These are phyloP conservation scores for Ctenosaura bakeri DNA, from an alignment of 2,797 vertebrate species.

Conservation along the genomic window DNA sequence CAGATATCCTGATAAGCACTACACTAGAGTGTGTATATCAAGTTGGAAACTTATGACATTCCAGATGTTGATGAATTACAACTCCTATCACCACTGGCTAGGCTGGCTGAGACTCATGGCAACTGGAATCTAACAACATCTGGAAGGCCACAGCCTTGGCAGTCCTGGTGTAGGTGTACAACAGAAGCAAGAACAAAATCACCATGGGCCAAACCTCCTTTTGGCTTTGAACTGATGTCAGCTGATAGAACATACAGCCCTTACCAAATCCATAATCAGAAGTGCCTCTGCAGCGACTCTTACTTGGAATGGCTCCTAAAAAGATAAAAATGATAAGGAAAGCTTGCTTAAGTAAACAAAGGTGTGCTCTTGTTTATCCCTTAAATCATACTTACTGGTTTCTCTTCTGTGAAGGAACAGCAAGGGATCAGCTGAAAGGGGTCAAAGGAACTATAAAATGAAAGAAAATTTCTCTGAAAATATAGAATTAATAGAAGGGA, in stretches of 20 bases:
- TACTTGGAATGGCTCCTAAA: constrained; percentile 94
- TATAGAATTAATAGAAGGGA: constrained; percentile 49
- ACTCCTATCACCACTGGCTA: too few relatives aligned
- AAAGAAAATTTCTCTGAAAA: constrained; percentile 76
- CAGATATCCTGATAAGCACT: too few relatives aligned
- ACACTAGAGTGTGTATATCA: too few relatives aligned
- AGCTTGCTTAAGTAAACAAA: constrained; percentile 9
- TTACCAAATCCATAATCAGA: constrained; percentile 97
- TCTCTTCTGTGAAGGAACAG: constrained; percentile 89
- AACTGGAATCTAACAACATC: background rate
- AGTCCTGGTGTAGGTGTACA: background rate
- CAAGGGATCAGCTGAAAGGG: constrained; percentile 98
- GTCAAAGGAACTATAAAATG: constrained; percentile 90
- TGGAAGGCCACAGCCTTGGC: background rate
- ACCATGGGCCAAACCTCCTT: constrained; percentile 66
- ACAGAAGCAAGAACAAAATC: constrained; percentile 10
- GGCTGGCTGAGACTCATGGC: background rate
- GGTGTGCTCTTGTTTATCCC: background rate
- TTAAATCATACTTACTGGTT: constrained; percentile 82
- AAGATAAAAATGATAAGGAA: constrained; percentile 58
- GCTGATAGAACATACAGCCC: constrained; percentile 42
- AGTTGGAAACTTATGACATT: too few relatives aligned
- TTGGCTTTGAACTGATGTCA: constrained; percentile 61
- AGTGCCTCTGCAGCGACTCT: constrained; percentile 93
- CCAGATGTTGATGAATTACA: too few relatives aligned